Evolutionary conservation across 1,140 invertebrate genomes (phyloP).

Genomic region (Brachionus sp.): DNA sequence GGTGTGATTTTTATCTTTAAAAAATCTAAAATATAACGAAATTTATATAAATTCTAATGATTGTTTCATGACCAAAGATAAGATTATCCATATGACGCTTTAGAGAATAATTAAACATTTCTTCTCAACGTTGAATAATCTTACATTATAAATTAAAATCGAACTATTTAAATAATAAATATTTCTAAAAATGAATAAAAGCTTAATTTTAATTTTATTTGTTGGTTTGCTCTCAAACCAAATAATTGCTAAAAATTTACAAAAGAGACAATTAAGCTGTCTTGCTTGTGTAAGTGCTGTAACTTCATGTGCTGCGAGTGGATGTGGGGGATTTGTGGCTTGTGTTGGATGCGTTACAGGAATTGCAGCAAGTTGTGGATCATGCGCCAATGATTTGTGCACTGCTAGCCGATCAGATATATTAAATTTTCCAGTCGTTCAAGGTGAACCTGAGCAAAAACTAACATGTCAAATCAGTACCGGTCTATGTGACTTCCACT

Average conservation of each 20-base stretch:
- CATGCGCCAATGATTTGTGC: slow-evolving; percentile 34
- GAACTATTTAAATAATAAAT: not conserved
- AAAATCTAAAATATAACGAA: no score
- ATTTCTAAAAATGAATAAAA: not conserved
- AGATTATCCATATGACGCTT: not conserved
- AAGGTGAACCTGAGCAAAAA: slow-evolving; percentile 11
- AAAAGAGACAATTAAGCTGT: slow-evolving; percentile 33
- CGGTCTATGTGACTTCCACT: slow-evolving; percentile 23
- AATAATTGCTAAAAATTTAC: not conserved
- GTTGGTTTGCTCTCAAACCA: not conserved
- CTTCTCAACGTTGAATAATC: not conserved
- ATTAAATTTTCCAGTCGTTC: not conserved
- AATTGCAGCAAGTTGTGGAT: slow-evolving; percentile 18
- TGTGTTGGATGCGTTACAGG: slow-evolving; percentile 26
- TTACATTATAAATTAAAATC: not conserved
- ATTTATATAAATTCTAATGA: not conserved
- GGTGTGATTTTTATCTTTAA: no score
- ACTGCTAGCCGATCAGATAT: not conserved
- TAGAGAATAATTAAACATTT: not conserved
- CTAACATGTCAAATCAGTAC: not conserved
- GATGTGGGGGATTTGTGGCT: slow-evolving; percentile 17
- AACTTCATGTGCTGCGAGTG: not conserved
- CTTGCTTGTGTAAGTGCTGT: slow-evolving; percentile 17
- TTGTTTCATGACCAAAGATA: not conserved
- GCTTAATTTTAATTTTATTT: not conserved